phyloP scores from a whole-genome alignment of 92 coral and sea anemone genomes.

The Parazoanthus atlanticus region DNA sequence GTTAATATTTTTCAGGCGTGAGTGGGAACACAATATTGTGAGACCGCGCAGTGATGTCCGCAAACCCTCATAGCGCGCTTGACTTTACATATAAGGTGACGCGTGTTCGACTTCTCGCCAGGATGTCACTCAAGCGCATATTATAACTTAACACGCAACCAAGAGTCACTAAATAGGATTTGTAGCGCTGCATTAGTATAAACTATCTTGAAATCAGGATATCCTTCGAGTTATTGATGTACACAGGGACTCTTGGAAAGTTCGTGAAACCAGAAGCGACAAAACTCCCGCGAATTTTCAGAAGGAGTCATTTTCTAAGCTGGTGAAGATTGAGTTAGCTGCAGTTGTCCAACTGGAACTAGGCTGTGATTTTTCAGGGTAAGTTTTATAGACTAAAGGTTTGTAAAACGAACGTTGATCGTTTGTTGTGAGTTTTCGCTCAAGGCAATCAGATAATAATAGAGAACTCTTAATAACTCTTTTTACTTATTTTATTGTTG shows the following conservation, averaged over 20 bases:
- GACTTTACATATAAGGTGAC: conserved; percentile 71
- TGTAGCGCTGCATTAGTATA: conserved; percentile 52
- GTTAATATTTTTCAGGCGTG: conserved; percentile 65
- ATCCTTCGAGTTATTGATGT: conserved; percentile 7
- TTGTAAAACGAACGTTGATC: neutral
- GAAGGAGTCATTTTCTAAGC: neutral
- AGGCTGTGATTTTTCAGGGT: conserved; percentile 5
- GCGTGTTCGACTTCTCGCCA: conserved; percentile 45
- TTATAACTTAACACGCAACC: conserved; percentile 58
- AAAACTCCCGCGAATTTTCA: neutral
- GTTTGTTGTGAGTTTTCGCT: neutral
- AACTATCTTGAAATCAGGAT: conserved; percentile 36
- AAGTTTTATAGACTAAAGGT: neutral
- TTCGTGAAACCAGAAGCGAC: neutral
- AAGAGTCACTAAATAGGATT: conserved; percentile 58
- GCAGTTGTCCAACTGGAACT: neutral
- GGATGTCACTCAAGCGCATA: conserved; percentile 62
- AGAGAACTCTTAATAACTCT: conserved; percentile 5
- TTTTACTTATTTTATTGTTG: conserved; percentile 24
- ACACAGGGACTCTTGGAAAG: conserved; percentile 21
- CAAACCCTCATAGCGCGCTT: conserved; percentile 35
- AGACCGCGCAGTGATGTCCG: conserved; percentile 51
- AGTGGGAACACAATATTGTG: conserved; percentile 58
- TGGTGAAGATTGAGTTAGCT: neutral
- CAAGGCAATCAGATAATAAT: conserved; percentile 11